Conservation (phyloP, 2,113 vertebrate species). For the Passer domesticus region DNA sequence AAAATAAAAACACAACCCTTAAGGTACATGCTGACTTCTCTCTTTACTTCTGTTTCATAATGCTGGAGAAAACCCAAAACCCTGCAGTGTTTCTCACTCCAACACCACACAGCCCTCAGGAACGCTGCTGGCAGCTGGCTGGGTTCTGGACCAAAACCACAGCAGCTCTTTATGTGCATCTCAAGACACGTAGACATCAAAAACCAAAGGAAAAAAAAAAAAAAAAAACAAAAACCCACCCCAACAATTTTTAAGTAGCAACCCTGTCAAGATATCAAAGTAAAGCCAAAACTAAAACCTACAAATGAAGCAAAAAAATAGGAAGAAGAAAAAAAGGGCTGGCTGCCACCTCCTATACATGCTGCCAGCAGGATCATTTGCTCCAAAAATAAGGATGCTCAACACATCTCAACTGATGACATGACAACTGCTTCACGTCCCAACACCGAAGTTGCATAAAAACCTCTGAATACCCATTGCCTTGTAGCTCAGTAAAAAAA, state of each 20-base stretch:
- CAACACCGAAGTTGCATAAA: neutral
- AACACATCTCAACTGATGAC: neutral
- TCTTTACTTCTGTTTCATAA: constrained; percentile 11
- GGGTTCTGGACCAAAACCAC: neutral
- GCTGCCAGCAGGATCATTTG: constrained; percentile 30
- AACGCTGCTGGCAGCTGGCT: constrained; percentile 1
- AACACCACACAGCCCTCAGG: constrained; percentile 16
- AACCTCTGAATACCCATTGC: neutral
- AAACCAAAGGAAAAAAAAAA: neutral
- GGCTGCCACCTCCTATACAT: constrained; percentile 27
- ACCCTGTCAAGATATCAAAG: neutral
- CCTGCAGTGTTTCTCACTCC: constrained; percentile 9
- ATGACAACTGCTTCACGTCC: neutral
- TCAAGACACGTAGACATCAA: neutral
- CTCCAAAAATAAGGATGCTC: constrained; percentile 40
- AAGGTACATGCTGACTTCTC: neutral
- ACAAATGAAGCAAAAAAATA: neutral
- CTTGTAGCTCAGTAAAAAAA: neutral
- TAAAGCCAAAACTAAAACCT: constrained; percentile 15
- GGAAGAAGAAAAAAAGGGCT: neutral
- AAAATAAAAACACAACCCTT: neutral
- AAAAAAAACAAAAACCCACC: neutral
- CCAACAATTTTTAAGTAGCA: neutral
- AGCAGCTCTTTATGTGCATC: neutral
- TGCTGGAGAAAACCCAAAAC: constrained; percentile 12